A percentile compares a stretch with the other conserved stretches of the same genome.
phyloP scores from a whole-genome alignment of 2,888 invertebrate genomes.

The Nesidiocoris tenuis region DNA sequence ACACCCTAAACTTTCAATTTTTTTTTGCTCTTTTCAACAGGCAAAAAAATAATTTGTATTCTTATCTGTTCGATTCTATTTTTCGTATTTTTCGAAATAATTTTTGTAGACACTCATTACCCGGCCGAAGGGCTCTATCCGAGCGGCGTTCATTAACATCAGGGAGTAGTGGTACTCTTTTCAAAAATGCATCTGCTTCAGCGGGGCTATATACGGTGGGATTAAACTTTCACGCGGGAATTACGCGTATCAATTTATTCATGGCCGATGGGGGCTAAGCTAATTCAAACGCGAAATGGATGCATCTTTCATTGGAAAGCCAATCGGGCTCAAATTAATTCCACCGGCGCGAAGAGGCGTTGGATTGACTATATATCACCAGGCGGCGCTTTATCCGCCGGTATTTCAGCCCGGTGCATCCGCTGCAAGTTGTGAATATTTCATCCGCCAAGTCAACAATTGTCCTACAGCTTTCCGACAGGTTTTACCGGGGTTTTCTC shows the following conservation, averaged over 20 bases:
- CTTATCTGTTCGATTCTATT: too few species aligned
- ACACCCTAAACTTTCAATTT: too few species aligned
- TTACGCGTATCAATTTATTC: not conserved
- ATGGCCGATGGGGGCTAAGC: not conserved
- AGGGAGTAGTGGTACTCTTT: not conserved
- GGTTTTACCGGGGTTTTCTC: not conserved
- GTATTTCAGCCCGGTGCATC: not conserved
- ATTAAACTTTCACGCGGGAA: not conserved
- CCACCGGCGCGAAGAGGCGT: not conserved
- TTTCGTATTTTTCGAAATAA: too few species aligned
- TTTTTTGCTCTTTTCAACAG: too few species aligned
- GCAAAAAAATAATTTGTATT: too few species aligned
- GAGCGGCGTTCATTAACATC: not conserved
- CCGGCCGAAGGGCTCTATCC: too few species aligned
- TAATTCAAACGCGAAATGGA: not conserved
- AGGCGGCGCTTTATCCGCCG: not conserved
- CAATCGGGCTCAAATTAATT: not conserved
- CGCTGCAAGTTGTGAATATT: slow-evolving; percentile 5
- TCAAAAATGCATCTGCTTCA: not conserved
- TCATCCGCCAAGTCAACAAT: not conserved
- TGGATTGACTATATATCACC: not conserved
- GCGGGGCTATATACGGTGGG: not conserved
- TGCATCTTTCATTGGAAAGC: not conserved
- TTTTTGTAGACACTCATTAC: too few species aligned
- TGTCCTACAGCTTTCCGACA: slow-evolving; percentile 17